Base-by-base conservation (phyloP, 2,113 vertebrate genomes). In the Zapornia atra region DNA sequence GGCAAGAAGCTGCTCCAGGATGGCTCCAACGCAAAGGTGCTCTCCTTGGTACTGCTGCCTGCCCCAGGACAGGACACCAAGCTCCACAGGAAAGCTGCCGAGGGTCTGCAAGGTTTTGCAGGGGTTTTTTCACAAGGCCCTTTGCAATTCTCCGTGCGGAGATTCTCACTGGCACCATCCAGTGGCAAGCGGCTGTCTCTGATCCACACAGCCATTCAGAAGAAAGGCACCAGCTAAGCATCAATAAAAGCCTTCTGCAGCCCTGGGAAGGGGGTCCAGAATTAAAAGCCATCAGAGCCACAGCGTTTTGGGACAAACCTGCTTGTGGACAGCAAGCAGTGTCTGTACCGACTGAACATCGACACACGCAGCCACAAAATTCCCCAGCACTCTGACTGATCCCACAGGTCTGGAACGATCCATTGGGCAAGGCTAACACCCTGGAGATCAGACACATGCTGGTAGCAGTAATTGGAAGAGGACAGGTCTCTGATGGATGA, bases 151-250 rank as follows among this genome's bases (percentile, higher is more conserved):
- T 73, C 48, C 69, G 71, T 54, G 80, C 38, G 56, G 82, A 81
- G 24, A 24, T n/a, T 93, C 93, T 93, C 86, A 4, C 86, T 94
- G 88, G 95, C 88, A 90, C 96, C 95, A 95, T 56, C 86, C 92
- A 92, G 95, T 38, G 90, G 95, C 82, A 86, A 81, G 50, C 1
- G 13, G n/a, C 60, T 61, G 19, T 3, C 7, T 31, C 44, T 34
- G 50, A 40, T 15, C 40, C 38, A 38, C 42, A 31, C 54, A 46
- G 42, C 59, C 68, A 11, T 5, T 38, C 26, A 40, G 25, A 5
- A 80, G 48, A 56, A 31, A 63, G 40, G 17, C 33, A 78, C 6
- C 38, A 69, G 31, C 28, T 16, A 63, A 82, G 31, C 63, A 77
- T 31, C 40, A 86, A 60, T 21, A 82, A 53, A 79, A 81, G 12